Base-by-base conservation (phyloP, 2,888 invertebrate genomes). In the Eledona agricola region DNA sequence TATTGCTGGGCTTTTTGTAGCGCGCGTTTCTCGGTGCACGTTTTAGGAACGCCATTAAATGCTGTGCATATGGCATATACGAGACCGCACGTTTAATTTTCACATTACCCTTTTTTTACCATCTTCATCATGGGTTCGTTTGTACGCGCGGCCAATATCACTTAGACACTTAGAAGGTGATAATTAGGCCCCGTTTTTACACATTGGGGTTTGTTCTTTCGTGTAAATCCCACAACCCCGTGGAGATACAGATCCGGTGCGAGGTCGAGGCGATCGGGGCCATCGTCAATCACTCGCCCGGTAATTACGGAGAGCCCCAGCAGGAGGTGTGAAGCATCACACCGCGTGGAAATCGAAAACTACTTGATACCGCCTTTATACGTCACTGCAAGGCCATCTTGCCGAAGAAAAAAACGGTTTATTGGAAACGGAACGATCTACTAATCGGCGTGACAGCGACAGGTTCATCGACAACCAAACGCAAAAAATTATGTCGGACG, bases 21-120 rank as follows among this genome's bases (percentile, higher is more conserved):
- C 58, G 51, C 61, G 62, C 52, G 62, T 61, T 64, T 63, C 64
- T 63, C 64, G 65, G 64, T 59, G 70, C 70, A 72, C 69, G 71
- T 69, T 71, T 70, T 66, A 71, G 69, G 70, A 66, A 71, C 66
- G 66, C 71, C 69, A 72, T 71, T 71, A 70, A 72, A 69, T 57
- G 62, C 62, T 56, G 66, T 69, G 66, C 72, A 72, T 72, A 72
- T 72, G 71, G 70, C 67, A 66, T 69, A 65, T 67, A 65, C 69
- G 65, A 64, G 60, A 58, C 62, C 60, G 59, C 59, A 65, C 70
- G 66, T 67, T 69, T 68, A 68, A 71, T 71, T 70, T 71, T 70
- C 68, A 66, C 63, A 66, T 71, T 69, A 67, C 63, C 60, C 59
- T 66, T 66, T 65, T 63, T 62, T 57, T 47, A 31, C 46, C 49